phyloP scores from a whole-genome alignment of 2,797 vertebrate genomes.

The Erpetoichthys calabaricus region DNA sequence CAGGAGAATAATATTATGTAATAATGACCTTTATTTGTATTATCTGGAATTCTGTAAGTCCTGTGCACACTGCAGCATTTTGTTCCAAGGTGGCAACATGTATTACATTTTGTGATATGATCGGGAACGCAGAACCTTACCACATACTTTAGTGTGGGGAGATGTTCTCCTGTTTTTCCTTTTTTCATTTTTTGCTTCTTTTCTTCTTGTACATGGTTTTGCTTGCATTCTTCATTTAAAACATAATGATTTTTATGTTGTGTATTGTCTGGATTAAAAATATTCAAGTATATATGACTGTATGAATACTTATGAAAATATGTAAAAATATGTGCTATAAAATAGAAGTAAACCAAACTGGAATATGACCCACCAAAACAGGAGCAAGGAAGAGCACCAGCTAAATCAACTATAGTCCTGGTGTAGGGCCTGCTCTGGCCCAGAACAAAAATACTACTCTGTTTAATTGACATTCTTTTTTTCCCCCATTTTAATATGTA shows the following conservation, averaged over 20 bases:
- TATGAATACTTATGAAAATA: slow-evolving; percentile 4
- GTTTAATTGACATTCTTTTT: slow-evolving; percentile 8
- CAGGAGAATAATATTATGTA: slow-evolving; percentile 6
- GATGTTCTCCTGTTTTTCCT: not conserved
- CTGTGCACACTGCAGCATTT: slow-evolving; percentile 1
- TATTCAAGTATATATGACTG: not conserved
- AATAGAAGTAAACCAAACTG: not conserved
- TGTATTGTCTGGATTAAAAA: slow-evolving; percentile 5
- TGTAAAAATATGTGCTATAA: not conserved
- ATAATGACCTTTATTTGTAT: slow-evolving; percentile 1
- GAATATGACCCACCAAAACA: slow-evolving; percentile 8
- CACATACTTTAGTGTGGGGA: slow-evolving; percentile 1
- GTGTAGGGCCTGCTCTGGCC: slow-evolving; percentile 2
- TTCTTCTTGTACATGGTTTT: too few relatives aligned
- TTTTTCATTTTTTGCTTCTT: not conserved
- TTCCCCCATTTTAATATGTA: slow-evolving; percentile 10
- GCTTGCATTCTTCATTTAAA: not conserved
- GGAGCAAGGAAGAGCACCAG: slow-evolving; percentile 5
- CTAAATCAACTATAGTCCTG: slow-evolving; percentile 4
- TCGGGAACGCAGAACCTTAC: slow-evolving; percentile 2
- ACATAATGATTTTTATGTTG: not conserved
- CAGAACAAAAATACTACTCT: not conserved
- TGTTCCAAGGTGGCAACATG: not conserved
- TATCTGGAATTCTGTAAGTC: slow-evolving; percentile 7
- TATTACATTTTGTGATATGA: slow-evolving; percentile 7